Conservation (phyloP, 1,140 invertebrate species). For the Drosophila parabipectinata region DNA sequence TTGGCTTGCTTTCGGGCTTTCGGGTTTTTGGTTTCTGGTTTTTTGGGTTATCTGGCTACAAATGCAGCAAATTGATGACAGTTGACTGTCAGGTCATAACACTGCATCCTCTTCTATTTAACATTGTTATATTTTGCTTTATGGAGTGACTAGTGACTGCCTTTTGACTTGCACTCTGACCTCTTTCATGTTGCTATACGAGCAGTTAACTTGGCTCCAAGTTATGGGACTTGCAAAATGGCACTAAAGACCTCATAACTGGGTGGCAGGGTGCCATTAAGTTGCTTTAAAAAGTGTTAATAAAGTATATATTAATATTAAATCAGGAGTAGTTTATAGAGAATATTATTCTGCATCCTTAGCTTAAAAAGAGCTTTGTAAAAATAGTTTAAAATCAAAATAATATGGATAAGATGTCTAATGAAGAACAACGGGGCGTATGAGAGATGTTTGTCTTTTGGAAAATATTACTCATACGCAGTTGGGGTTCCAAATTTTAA, state of each 20-base stretch:
- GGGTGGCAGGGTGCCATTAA: background rate
- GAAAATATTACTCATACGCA: conserved; percentile 8
- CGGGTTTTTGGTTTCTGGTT: conserved; percentile 21
- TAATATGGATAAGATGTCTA: no score
- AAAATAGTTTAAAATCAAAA: background rate
- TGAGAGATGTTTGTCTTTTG: background rate
- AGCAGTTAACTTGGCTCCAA: background rate
- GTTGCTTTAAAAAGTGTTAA: background rate
- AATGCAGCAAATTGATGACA: conserved; percentile 77
- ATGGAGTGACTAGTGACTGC: background rate
- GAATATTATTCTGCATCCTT: background rate
- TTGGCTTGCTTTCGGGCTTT: conserved; percentile 35
- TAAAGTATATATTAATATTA: no score
- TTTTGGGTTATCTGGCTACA: conserved; percentile 17
- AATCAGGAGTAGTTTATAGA: background rate
- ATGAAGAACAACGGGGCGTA: background rate
- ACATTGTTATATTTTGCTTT: conserved; percentile 14
- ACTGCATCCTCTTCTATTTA: conserved; percentile 2
- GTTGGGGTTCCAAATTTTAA: background rate
- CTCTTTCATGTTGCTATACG: background rate
- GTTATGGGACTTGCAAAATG: background rate
- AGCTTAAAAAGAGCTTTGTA: no score
- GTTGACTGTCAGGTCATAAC: conserved; percentile 36
- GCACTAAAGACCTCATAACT: background rate
- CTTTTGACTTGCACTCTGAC: background rate